These are phyloP conservation scores for Labrus mixtus DNA, from an alignment of 2,113 vertebrate species.

Conservation along the genomic window DNA sequence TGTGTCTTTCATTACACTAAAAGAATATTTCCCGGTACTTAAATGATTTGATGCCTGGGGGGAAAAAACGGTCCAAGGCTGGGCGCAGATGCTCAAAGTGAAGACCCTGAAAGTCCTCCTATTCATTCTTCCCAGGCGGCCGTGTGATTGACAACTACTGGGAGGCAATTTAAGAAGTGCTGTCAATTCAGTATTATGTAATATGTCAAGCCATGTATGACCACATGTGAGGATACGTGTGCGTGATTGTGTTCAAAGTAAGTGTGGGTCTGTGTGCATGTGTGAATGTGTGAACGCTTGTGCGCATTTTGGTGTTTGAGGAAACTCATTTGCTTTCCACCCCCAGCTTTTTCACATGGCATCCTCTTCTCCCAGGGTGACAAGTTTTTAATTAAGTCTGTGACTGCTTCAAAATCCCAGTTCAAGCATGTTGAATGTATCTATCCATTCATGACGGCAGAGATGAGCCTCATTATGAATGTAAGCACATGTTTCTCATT, in stretches of 20 bases:
- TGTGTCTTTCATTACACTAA: conserved; percentile 2
- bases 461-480: conserved; percentile 54
- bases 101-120: background rate
- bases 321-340: conserved; percentile 41
- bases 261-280: conserved; percentile 3
- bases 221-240: conserved; percentile 9
- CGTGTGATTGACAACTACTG: conserved; percentile 51
- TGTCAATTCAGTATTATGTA: conserved; percentile 36
- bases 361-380: conserved; percentile 36
- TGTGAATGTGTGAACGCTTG: background rate
- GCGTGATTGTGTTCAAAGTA: conserved; percentile 22
- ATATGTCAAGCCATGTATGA: conserved; percentile 9
- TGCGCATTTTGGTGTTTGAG: background rate
- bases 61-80: conserved; percentile 1
- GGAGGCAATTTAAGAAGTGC: conserved; percentile 30
- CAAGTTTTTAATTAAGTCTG: conserved; percentile 61
- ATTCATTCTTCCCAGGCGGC: conserved; percentile 11
- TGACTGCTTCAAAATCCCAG: conserved; percentile 28
- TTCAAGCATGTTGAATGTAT: conserved; percentile 66
- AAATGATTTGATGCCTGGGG: background rate
- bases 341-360: conserved; percentile 40
- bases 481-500: conserved; percentile 48
- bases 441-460: conserved; percentile 39
- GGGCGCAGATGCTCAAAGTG: conserved; percentile 13
- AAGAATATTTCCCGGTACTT: background rate